Percentiles rank a stretch among this genome's conserved stretches.
phyloP scores from a whole-genome alignment of 2,113 vertebrate species.

The Empidonax alnorum region DNA sequence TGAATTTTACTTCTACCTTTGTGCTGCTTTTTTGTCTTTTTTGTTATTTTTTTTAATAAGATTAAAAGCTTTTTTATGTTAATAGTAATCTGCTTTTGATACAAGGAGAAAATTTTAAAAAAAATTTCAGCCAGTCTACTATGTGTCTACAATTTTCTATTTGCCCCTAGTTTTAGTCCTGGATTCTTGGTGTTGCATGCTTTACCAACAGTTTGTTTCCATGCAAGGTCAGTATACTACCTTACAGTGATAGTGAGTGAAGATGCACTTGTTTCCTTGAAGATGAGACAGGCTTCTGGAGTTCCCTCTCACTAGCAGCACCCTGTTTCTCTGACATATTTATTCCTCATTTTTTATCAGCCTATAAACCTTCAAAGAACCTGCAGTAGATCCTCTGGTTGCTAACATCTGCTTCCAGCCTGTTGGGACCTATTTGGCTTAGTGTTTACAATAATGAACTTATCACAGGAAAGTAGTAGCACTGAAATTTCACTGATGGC shows the following conservation, averaged over 20 bases:
- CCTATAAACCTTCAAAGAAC: background rate
- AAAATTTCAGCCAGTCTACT: background rate
- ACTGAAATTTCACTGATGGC: background rate
- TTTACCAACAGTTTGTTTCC: background rate
- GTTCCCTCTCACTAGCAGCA: background rate
- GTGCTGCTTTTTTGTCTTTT: background rate
- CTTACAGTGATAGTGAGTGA: background rate
- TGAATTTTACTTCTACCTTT: background rate
- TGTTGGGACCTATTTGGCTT: background rate
- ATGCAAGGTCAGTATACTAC: background rate
- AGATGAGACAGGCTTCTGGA: background rate
- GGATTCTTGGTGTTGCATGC: background rate
- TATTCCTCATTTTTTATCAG: background rate
- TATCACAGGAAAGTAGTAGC: background rate
- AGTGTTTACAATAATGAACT: background rate
- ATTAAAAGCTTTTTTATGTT: background rate
- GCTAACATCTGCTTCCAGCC: background rate
- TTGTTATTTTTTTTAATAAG: background rate
- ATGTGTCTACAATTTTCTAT: background rate
- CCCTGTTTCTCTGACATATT: background rate
- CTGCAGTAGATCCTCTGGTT: background rate
- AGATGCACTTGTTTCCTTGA: background rate
- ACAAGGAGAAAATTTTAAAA: background rate
- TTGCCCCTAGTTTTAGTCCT: background rate
- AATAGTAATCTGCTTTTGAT: background rate